phyloP scores from a whole-genome alignment of 2,113 vertebrate species.

The Zosterops pallidus region DNA sequence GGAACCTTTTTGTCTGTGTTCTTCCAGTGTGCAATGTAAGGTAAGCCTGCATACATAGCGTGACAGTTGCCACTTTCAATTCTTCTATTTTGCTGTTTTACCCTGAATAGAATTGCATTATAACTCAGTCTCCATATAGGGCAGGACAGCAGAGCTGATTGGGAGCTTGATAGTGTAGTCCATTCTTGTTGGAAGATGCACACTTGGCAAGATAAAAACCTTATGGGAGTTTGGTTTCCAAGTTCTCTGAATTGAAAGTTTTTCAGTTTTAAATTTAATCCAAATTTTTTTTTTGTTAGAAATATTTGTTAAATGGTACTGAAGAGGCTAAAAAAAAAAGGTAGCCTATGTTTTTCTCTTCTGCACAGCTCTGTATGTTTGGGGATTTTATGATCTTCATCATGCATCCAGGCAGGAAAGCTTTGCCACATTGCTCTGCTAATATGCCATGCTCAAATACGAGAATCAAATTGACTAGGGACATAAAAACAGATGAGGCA shows the following conservation, averaged over 20 bases:
- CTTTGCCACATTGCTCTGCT: not conserved
- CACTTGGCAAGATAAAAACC: not conserved
- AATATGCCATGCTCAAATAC: not conserved
- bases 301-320: not conserved
- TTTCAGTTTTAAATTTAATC: not conserved
- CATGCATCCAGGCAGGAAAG: not conserved
- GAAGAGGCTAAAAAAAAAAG: not conserved
- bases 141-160: not conserved
- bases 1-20: not conserved
- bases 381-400: not conserved
- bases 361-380: not conserved
- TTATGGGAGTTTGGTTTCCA: not conserved
- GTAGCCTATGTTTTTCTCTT: not conserved
- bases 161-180: not conserved
- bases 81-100: not conserved
- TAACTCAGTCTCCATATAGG: not conserved
- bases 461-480: not conserved
- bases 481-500: not conserved
- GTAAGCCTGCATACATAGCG: not conserved
- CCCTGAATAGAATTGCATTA: not conserved
- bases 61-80: not conserved
- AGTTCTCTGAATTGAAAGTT: not conserved
- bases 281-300: not conserved
- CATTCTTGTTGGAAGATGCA: not conserved
- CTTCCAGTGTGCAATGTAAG: not conserved